Base-by-base conservation (phyloP, 1,140 invertebrate species). In the Aphaenogaster ashmeadi region DNA sequence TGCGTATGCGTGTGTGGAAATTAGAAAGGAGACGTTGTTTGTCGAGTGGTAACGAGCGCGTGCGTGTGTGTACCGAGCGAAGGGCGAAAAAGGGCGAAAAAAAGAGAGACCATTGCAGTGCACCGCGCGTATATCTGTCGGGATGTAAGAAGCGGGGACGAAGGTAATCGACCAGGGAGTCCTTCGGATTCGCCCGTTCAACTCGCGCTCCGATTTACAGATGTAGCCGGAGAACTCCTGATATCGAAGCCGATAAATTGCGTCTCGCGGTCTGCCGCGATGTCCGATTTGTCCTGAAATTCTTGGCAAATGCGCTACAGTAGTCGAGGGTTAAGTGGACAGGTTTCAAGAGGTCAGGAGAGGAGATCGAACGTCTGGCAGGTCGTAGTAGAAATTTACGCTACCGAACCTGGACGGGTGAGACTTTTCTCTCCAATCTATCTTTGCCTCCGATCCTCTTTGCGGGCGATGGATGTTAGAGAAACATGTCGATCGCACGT, bases 401-500 rank as follows among this genome's bases (percentile, higher is more conserved):
- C 44, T 36, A 64, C 13, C 58, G 21, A 5, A 13, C 2, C 41
- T 41, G 41, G 3, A 27, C 38, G 8, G 15, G 15, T 50, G 5
- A n/a, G 47, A 9, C 62, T 69, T 47, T 80, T 54, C 27, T 52
- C 33, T 56, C 13, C 54, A 58, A 58, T 81, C 36, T 69, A 69
- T 81, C 47, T 54, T 8, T 52, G 44, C 33, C 62, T 21, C 36
- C 47, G 62, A 67, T 80, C 60, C 62, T 69, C 62, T 44, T 81
- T 69, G 36, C 78, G 6, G 44, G 13, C 47, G 38, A 44, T 62
- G 36, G 44, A 79, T 64, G 58, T 80, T 81, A 41, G 47, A 69
- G 62, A 81, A 81, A 69, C 78, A 81, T 9, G 78, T 81, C 78
- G 47, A 67, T 81, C 78, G n/a, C 47, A 21, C 38, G 71, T 66